Evolutionary conservation across 2,113 vertebrate genomes (phyloP), one percentile per base, ranked within the genome.

Genomic region (Larimichthys crocea): DNA sequence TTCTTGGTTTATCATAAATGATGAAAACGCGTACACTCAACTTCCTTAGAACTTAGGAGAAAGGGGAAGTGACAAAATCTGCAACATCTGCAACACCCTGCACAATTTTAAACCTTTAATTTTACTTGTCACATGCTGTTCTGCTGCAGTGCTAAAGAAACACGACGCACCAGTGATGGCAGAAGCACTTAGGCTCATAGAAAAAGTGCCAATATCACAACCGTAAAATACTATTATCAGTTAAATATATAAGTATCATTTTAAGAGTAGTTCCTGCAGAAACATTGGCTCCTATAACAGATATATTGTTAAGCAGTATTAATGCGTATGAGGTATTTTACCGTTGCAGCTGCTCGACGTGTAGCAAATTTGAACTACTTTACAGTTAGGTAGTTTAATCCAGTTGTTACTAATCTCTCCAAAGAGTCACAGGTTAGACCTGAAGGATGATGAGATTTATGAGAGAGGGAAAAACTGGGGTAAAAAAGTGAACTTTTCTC

Each of bases 1-100:
- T 93, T 92, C 26, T 64, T 15, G 16, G 85, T 57, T 87, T 88
- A 66, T 29, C 0, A n/a, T 96, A 96, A 59, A 88, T 89, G 60
- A 72, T 50, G 74, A 2, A 93, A 92, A 1, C 29, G 62, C 8
- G 60, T 46, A 17, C n/a, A 1, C 10, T 52, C 3, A 4, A 7
- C 22, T 66, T 72, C 49, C 46, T 8, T 2, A 44, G 0, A 1
- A 19, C 15, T 86, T 57, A 48, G 12, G 7, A 73, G 81, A 90
- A 92, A 88, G 74, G 62, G 82, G 89, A 91, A 89, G 88, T 26
- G 5, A 26, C 26, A 29, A 29, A 29, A 29, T 29, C 3, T 26
- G 0, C 3, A 9, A n/a, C 17, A 15, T 22, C 11, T 69, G 76
- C 24, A 73, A 78, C 29, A 42, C 10, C 3, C 3, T 5, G 22